Base-by-base conservation (phyloP, 2,888 invertebrate genomes). In the Diarsia dahlii region DNA sequence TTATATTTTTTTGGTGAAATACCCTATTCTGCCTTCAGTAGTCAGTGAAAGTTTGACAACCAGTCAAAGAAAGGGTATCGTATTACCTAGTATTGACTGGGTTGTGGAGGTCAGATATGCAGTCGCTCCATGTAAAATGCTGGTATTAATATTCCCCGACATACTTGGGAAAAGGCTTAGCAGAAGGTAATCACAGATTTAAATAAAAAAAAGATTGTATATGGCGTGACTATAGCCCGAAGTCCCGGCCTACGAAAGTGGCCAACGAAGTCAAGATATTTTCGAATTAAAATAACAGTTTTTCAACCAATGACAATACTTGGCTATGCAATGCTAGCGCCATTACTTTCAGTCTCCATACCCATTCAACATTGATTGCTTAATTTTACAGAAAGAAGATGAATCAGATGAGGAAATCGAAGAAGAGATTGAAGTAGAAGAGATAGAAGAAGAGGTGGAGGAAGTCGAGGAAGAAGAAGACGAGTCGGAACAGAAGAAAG, bases 361-460 rank as follows among this genome's bases (percentile, higher is more conserved):
- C n/a, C 15, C n/a, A 15, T 63, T 45, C 8, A 63, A 63, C n/a
- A 12, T 39, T 39, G n/a, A 62, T 3, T n/a, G 13, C 3, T 39
- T n/a, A 39, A n/a, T 63, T 60, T 87, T 88, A 68, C 91, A 96
- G 96, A 95, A 95, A 68, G 94, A 95, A 60, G 93, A 95, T 63
- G 92, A 92, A 45, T 94, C 95, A n/a, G 95, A 96, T 46, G 96
- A 96, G 39, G 93, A 92, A 84, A 91, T 95, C 6, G 96, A 95
- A 68, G 95, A 95, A 78, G 95, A 95, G 82, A 93, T 95, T 68
- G 96, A 96, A 85, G 91, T 95, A 58, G 95, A 96, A 89, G 96
- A 95, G 83, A 93, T 95, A n/a, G 95, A 94, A 82, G 96, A 93
- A 85, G 95, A 96, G 81, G 91, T 92, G 0, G 93, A 94, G 63